Evolutionary conservation across 2,888 invertebrate species (phyloP).

Genomic region (Eupeodes latifasciatus): DNA sequence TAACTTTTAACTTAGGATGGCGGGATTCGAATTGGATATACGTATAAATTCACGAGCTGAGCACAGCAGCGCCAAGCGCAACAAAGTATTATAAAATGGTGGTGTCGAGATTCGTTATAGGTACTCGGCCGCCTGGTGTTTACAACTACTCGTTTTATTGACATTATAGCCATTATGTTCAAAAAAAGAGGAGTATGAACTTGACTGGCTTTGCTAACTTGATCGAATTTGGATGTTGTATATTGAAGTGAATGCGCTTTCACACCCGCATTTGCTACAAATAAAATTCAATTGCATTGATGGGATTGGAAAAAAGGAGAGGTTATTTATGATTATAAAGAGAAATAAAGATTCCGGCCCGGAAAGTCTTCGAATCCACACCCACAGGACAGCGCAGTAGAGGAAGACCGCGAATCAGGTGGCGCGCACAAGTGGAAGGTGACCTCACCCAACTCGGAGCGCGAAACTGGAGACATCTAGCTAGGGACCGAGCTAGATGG

Average conservation of each 20-base stretch:
- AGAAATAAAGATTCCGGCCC: no score
- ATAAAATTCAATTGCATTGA: neutral
- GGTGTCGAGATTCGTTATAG: neutral
- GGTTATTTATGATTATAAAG: neutral
- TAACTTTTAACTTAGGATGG: neutral
- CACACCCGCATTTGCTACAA: neutral
- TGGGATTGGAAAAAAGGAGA: neutral
- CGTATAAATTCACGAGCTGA: no score
- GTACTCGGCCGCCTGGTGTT: neutral
- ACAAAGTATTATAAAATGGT: neutral
- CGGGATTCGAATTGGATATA: neutral
- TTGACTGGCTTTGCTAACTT: conserved; percentile 39
- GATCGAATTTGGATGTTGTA: neutral
- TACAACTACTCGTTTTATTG: neutral
- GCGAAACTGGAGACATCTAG: no score
- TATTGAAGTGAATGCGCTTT: neutral
- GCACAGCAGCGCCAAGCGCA: neutral
- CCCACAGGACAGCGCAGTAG: no score
- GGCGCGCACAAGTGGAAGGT: no score
- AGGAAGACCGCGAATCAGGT: no score
- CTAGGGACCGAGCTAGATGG: no score
- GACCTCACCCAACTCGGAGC: no score
- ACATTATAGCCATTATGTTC: conserved; percentile 23
- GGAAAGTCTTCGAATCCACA: no score
- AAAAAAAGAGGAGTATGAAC: conserved; percentile 53